Percentiles rank a stretch among this genome's conserved stretches.
These are phyloP conservation scores for Thunnus thynnus DNA, from an alignment of 2,113 vertebrate genomes.

Conservation along the genomic window DNA sequence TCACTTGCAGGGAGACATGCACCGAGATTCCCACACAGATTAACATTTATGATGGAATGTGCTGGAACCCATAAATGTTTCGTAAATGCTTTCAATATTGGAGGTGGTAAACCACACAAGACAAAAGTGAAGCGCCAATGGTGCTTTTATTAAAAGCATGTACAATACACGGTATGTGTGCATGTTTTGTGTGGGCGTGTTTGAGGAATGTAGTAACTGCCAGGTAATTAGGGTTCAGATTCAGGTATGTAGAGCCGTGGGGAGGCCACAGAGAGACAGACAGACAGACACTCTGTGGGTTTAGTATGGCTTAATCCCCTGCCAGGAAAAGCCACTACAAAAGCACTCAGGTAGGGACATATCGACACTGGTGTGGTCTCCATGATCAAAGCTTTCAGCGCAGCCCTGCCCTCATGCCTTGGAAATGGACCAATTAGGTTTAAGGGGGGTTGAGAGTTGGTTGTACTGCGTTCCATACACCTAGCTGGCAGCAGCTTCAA, in stretches of 20 bases:
- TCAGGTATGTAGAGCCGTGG: slow-evolving; percentile 75
- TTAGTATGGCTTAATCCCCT: slow-evolving; percentile 69
- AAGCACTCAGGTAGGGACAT: slow-evolving; percentile 76
- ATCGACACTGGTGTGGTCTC: slow-evolving; percentile 75
- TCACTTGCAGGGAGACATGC: background rate
- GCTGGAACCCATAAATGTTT: slow-evolving; percentile 41
- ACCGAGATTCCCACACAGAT: background rate
- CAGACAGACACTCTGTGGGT: slow-evolving; percentile 62
- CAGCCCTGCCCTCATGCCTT: slow-evolving; percentile 74
- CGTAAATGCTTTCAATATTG: slow-evolving; percentile 40
- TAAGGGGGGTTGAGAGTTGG: slow-evolving; percentile 55
- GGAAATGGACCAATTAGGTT: slow-evolving; percentile 78
- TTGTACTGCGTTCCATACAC: slow-evolving; percentile 58
- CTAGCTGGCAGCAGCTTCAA: slow-evolving; percentile 74
- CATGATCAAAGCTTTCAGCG: slow-evolving; percentile 78
- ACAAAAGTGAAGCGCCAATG: slow-evolving; percentile 28
- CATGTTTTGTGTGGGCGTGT: slow-evolving; percentile 60
- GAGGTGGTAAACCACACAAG: slow-evolving; percentile 53
- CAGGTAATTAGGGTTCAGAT: slow-evolving; percentile 75
- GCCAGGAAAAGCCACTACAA: slow-evolving; percentile 73
- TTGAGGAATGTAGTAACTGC: slow-evolving; percentile 74
- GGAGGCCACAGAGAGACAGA: slow-evolving; percentile 59
- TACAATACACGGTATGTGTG: slow-evolving; percentile 6
- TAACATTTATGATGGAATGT: slow-evolving; percentile 27
- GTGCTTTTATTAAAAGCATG: slow-evolving; percentile 29